These are phyloP conservation scores for Hirundichthys speculiger DNA, from an alignment of 2,113 vertebrate genomes.

Conservation along the genomic window DNA sequence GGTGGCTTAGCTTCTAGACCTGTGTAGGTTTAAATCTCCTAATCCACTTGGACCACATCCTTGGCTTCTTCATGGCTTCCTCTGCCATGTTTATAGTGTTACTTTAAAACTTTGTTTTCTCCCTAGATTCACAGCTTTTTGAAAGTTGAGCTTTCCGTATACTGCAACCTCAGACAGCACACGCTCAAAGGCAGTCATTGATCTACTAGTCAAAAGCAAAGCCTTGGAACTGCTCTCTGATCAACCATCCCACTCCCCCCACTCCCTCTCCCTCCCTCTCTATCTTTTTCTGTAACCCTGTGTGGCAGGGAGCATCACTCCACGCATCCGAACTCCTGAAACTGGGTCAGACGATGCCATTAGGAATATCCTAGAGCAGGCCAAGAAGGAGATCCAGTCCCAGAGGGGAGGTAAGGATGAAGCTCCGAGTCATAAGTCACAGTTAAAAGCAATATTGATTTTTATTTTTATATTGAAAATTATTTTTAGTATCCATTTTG, in stretches of 20 bases:
- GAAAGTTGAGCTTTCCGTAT: constrained; percentile 80
- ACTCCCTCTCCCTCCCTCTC: constrained; percentile 44
- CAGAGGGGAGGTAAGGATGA: constrained; percentile 90
- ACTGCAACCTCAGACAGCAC: constrained; percentile 79
- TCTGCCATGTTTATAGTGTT: constrained; percentile 77
- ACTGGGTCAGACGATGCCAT: constrained; percentile 98
- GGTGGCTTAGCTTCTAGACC: constrained; percentile 27
- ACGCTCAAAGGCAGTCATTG: constrained; percentile 83
- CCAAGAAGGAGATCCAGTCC: constrained; percentile 98
- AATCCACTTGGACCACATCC: constrained; percentile 69
- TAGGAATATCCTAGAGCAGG: constrained; percentile 98
- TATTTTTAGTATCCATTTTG: constrained; percentile 23
- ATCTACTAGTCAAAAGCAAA: constrained; percentile 83
- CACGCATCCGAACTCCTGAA: constrained; percentile 97
- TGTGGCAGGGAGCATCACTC: constrained; percentile 96
- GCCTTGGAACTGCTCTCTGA: constrained; percentile 82
- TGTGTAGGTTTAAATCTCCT: constrained; percentile 50
- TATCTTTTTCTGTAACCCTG: constrained; percentile 72
- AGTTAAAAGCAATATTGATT: constrained; percentile 37
- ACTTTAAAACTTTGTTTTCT: constrained; percentile 84
- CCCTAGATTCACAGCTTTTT: constrained; percentile 78
- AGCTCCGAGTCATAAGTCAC: constrained; percentile 29
- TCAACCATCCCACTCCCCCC: constrained; percentile 79
- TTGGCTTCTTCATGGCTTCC: constrained; percentile 62
- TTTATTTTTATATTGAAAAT: constrained; percentile 18